A percentile compares a stretch with the other conserved stretches of the same genome.
Evolutionary conservation across 2,113 vertebrate species (phyloP).

Genomic region (Salvelinus namaycush): DNA sequence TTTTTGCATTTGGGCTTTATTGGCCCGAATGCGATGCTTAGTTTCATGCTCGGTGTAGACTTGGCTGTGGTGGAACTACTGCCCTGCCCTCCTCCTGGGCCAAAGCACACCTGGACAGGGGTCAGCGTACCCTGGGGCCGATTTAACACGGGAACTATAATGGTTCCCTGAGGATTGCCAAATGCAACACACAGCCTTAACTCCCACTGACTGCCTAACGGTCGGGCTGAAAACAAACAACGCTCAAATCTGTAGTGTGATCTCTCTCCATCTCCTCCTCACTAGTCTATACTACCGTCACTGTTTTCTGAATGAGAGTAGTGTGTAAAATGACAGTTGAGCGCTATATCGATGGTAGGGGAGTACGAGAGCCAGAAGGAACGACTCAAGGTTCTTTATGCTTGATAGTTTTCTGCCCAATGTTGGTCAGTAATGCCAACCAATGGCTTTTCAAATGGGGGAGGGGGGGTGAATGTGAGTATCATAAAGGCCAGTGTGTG

Average conservation of each 20-base stretch:
- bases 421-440: too few species aligned
- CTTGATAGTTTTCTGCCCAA: too few species aligned
- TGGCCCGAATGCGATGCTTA: not conserved
- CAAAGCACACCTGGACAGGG: conserved; percentile 14
- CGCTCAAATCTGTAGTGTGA: not conserved
- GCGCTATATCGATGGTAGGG: too few species aligned
- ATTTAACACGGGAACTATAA: conserved; percentile 52
- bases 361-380: too few species aligned
- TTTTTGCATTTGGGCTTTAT: not conserved
- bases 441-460: too few species aligned
- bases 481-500: too few species aligned
- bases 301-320: conserved; percentile 30
- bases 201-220: not conserved
- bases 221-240: conserved; percentile 17
- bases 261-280: not conserved
- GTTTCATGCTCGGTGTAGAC: not conserved
- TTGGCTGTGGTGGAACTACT: not conserved
- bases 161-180: conserved; percentile 51
- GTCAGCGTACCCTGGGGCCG: conserved; percentile 1
- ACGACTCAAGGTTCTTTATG: too few species aligned
- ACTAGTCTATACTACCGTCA: not conserved
- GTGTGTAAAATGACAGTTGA: conserved; percentile 3
- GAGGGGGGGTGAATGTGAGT: too few species aligned
- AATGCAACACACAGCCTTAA: conserved; percentile 51
- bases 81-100: not conserved